Evolutionary conservation across 2,797 vertebrate genomes (phyloP).

Genomic region (Alosa sapidissima): DNA sequence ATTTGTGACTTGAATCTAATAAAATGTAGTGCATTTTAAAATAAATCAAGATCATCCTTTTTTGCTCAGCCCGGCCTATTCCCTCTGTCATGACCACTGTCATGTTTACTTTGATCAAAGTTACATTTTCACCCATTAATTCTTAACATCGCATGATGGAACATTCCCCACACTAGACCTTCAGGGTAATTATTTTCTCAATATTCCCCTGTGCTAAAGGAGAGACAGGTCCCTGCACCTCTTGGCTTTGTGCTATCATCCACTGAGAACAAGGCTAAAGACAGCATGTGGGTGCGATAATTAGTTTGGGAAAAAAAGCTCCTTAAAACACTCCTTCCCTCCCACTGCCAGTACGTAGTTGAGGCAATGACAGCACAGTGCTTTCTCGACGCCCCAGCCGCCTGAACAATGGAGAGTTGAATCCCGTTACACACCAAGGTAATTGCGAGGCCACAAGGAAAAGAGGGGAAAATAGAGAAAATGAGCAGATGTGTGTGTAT

Average conservation of each 20-base stretch:
- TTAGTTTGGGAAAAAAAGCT: conserved; percentile 59
- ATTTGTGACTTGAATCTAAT: conserved; percentile 64
- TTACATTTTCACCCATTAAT: not conserved
- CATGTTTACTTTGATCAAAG: not conserved
- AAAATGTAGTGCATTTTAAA: conserved; percentile 72
- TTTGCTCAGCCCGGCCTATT: not conserved
- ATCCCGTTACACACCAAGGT: conserved; percentile 42
- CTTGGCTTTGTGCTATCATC: conserved; percentile 6
- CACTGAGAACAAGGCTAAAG: conserved; percentile 9
- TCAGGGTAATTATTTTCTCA: not conserved
- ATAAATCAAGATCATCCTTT: not conserved
- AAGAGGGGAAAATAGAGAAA: not conserved
- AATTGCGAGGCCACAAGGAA: conserved; percentile 64
- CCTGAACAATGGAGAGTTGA: conserved; percentile 57
- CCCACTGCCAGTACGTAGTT: conserved; percentile 57
- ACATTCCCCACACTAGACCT: not conserved
- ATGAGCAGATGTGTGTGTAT: not conserved
- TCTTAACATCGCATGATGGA: not conserved
- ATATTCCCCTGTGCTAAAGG: not conserved
- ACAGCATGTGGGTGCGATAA: conserved; percentile 45
- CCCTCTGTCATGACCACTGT: not conserved
- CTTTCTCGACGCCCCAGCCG: conserved; percentile 42
- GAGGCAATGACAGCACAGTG: conserved; percentile 64
- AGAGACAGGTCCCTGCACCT: not conserved
- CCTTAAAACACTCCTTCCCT: conserved; percentile 58